Evolutionary conservation across 2,888 invertebrate species (phyloP).

Genomic region (Perithous albicinctus): DNA sequence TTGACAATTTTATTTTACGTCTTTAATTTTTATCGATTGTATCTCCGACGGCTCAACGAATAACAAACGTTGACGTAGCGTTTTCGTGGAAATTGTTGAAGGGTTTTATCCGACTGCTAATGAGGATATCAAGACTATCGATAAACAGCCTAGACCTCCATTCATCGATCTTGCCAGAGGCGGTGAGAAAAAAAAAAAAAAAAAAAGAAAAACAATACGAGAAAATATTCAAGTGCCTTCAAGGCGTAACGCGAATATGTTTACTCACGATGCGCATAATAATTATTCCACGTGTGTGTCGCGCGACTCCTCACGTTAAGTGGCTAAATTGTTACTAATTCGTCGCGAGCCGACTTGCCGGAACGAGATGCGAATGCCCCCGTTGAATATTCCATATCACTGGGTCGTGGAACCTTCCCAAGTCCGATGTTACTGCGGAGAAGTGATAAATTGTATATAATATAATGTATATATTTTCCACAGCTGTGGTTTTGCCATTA

Average conservation of each 20-base stretch:
- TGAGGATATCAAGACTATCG: background rate
- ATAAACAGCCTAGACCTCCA: background rate
- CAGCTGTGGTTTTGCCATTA: background rate
- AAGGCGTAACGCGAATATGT: constrained; percentile 40
- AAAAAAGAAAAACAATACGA: constrained; percentile 11
- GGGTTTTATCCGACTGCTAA: background rate
- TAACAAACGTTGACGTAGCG: background rate
- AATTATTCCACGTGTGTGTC: constrained; percentile 65
- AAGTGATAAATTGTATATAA: background rate
- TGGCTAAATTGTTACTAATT: constrained; percentile 76
- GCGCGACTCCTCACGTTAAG: constrained; percentile 60
- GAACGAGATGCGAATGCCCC: constrained; percentile 34
- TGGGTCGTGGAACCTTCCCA: background rate
- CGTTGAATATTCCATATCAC: constrained; percentile 29
- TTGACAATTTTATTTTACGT: background rate
- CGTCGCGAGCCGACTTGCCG: constrained; percentile 63
- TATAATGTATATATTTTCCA: background rate
- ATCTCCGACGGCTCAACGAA: background rate
- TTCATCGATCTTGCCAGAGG: background rate
- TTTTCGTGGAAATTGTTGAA: background rate
- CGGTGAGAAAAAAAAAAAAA: no score
- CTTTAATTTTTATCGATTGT: background rate
- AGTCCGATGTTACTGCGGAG: constrained; percentile 22
- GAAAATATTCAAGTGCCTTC: constrained; percentile 23
- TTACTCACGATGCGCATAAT: constrained; percentile 33